Base-by-base conservation (phyloP, 2,888 invertebrate species). In the Megamerina dolium region DNA sequence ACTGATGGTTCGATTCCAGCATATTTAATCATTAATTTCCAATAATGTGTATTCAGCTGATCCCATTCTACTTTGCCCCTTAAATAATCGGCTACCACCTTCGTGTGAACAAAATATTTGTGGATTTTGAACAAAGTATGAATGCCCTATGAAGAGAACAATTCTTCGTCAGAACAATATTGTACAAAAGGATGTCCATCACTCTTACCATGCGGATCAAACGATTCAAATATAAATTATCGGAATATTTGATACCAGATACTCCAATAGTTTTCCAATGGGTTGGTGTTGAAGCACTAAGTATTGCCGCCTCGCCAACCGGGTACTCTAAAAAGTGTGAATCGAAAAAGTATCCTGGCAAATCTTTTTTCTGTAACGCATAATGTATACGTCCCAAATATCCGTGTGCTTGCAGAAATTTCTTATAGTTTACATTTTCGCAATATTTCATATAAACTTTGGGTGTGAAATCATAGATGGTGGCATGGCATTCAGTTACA, bases 51-150 rank as follows among this genome's bases (percentile, higher is more conserved):
- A 61, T 82, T 80, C 57, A 78, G 75, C 56, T 77, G 70, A 10
- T 77, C 75, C 1, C 75, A 69, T 0, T 70, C 56, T 0, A 78
- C 77, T 4, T 71, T 67, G 2, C 77, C 78, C n/a, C 77, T 75
- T 68, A 80, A 80, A 10, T 82, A 76, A 27, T 78, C 77, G 73
- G 82, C 82, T 20, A 84, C 74, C 74, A 78, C 83, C 8, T 77
- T 54, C 49, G 85, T 84, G 52, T 83, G 73, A 1, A 83, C 66
- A 54, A 79, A 82, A 0, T 72, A 20, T 17, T 18, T 17, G 13
- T 36, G 43, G 1, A 48, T 9, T 13, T 39, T 45, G 9, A 48
- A 36, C 10, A 48, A 12, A 6, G 48, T 45, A 29, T 45, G 43
- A 21, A 48, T 37, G 10, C 45, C 32, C 48, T 48, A 18, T 10